phyloP scores from a whole-genome alignment of 2,113 vertebrate species.

The Lagopus muta region DNA sequence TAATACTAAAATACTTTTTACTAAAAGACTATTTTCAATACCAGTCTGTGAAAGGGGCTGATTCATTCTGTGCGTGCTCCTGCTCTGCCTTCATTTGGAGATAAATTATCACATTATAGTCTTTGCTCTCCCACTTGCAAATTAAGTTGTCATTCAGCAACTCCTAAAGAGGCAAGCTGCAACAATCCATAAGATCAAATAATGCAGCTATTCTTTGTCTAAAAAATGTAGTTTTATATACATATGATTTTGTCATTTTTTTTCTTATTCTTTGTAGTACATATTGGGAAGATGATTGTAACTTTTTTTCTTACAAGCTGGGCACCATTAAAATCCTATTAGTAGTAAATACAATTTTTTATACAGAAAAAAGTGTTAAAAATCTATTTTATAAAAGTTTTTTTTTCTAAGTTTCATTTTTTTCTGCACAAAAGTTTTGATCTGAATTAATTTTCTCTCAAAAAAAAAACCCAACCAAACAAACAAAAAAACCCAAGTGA shows the following conservation, averaged over 20 bases:
- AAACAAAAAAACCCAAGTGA: not conserved
- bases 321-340: not conserved
- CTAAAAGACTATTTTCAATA: not conserved
- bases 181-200: slow-evolving; percentile 25
- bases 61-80: slow-evolving; percentile 16
- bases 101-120: slow-evolving; percentile 37
- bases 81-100: slow-evolving; percentile 20
- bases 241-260: not conserved
- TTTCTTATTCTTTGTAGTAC: not conserved
- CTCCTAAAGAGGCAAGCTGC: not conserved
- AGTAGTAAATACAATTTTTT: not conserved
- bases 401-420: not conserved
- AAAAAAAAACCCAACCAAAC: not conserved
- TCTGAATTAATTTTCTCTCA: not conserved
- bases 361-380: not conserved
- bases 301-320: not conserved
- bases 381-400: not conserved
- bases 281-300: not conserved
- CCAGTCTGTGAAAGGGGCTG: not conserved
- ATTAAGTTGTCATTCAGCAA: slow-evolving; percentile 63
- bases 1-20: not conserved
- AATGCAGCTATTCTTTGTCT: not conserved
- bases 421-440: not conserved
- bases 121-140: slow-evolving; percentile 48
- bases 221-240: not conserved